Conservation (phyloP, 2,113 vertebrate species). For the Falcunculus frontatus region DNA sequence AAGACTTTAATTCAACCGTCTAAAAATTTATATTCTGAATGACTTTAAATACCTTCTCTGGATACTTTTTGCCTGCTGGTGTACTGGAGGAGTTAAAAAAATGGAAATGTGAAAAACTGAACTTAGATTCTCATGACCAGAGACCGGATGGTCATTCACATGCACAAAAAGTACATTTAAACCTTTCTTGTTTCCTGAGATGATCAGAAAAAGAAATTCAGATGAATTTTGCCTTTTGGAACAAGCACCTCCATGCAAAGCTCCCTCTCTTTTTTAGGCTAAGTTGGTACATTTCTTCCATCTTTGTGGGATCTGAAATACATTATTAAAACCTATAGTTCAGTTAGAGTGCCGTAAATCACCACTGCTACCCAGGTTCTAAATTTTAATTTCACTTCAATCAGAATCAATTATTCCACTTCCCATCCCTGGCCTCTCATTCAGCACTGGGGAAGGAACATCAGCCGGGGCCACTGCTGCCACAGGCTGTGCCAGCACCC, state of each 20-base stretch:
- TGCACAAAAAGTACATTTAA: background rate
- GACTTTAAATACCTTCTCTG: background rate
- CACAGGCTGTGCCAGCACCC: background rate
- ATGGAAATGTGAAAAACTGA: background rate
- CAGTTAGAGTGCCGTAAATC: background rate
- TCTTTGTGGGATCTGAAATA: background rate
- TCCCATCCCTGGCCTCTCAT: background rate
- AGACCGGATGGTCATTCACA: background rate
- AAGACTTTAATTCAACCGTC: background rate
- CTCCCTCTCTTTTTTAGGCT: background rate
- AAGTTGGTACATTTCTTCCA: background rate
- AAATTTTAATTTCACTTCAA: slow-evolving; percentile 10
- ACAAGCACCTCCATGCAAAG: background rate
- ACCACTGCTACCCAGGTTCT: background rate
- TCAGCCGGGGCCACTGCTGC: background rate
- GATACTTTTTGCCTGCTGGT: background rate
- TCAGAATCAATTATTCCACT: slow-evolving; percentile 1
- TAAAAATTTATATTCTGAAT: background rate
- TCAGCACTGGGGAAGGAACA: background rate
- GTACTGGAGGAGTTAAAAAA: background rate
- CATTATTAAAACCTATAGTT: background rate
- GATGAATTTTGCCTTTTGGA: background rate
- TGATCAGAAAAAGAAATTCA: background rate
- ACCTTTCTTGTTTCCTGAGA: background rate
- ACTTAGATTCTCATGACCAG: background rate